Base-by-base conservation (phyloP, 2,797 vertebrate species). In the Acipenser ruthenus region DNA sequence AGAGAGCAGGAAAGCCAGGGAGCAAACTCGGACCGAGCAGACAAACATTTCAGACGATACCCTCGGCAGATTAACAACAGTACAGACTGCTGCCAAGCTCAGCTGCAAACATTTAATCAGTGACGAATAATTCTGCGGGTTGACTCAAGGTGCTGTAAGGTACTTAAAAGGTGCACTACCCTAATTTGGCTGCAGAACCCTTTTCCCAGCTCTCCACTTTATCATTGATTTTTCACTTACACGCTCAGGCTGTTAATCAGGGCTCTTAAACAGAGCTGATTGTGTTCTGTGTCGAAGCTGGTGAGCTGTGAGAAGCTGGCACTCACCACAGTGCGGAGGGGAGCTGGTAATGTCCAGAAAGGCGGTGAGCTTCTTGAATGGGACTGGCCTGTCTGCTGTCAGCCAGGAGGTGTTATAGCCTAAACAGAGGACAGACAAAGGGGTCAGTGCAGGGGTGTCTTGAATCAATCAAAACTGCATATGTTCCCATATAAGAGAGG, bases 341-440 rank as follows among this genome's bases (percentile, higher is more conserved):
- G 11, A 15, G 18, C 50, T 51, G 23, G 62, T 50, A 10, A 69
- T 53, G 48, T 52, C 59, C 51, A 73, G 55, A 11, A 73, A 11
- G 3, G 65, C 69, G 7, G 61, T 65, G 61, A 71, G 49, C 10
- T 51, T 69, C 37, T 67, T 11, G 52, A 73, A 69, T 11, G 55
- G 48, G 56, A 71, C 9, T 6, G 72, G 69, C 7, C 69, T 67
- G 6, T 56, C 15, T 4, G 53, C 8, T 7, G 69, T 63, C 50
- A 73, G 18, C 72, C 72, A 73, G 63, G 60, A 59, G 59, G 71
- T 73, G 61, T 73, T 51, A 55, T 69, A 71, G 8, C 72, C 72
- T 73, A 13, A n/a, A 55, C 52, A 55, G 52, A 55, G 52, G 12
- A 52, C 13, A 48, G 56, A 55, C 10, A 60, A 9, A 48, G 23